These are phyloP conservation scores for Opisthocomus hoazin DNA, from an alignment of 2,113 vertebrate species.

Conservation along the genomic window DNA sequence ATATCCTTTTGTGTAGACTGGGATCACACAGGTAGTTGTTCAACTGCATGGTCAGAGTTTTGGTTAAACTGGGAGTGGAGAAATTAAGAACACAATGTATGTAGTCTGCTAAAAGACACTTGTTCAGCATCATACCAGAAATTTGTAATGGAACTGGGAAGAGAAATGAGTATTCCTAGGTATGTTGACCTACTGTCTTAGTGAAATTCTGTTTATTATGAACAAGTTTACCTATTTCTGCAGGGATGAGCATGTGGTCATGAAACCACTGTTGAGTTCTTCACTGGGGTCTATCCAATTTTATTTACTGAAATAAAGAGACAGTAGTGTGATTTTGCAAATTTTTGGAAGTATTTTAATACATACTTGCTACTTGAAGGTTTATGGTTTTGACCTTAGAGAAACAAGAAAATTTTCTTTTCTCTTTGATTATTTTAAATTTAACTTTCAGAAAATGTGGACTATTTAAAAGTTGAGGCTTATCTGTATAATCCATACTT, in stretches of 20 bases:
- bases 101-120: background rate
- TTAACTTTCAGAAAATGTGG: background rate
- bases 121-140: background rate
- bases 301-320: background rate
- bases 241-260: background rate
- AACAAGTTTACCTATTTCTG: background rate
- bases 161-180: background rate
- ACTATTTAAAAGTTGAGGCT: background rate
- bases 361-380: background rate
- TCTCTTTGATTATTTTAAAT: background rate
- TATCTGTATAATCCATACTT: background rate
- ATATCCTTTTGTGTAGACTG: background rate
- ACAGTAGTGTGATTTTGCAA: background rate
- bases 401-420: background rate
- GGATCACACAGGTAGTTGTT: background rate
- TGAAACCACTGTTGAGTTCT: background rate
- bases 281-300: background rate
- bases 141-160: background rate
- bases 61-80: background rate
- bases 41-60: background rate
- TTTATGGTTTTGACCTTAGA: background rate
- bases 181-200: background rate
- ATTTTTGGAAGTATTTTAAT: background rate
- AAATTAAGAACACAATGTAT: background rate
- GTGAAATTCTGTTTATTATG: background rate